A percentile compares a stretch with the other conserved stretches of the same genome.
These are phyloP conservation scores for Platygyra sinensis DNA, from an alignment of 64 coral and sea anemone species.

Conservation along the genomic window DNA sequence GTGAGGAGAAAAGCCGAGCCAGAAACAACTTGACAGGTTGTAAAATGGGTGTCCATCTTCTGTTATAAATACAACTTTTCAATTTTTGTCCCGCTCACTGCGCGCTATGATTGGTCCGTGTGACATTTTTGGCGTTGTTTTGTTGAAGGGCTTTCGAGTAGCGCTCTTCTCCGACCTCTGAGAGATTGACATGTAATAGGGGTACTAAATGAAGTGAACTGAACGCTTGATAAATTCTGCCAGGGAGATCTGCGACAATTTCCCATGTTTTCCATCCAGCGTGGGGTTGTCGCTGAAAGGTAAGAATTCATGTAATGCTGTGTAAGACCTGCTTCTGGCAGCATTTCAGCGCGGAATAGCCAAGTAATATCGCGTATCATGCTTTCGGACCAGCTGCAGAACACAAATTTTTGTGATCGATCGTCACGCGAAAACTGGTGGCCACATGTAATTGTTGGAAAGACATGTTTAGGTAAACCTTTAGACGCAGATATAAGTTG, in stretches of 20 bases:
- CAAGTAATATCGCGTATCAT: background rate
- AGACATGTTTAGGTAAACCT: background rate
- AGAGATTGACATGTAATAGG: background rate
- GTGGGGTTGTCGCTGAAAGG: background rate
- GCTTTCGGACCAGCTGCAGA: background rate
- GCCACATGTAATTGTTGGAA: background rate
- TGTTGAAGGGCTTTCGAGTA: background rate
- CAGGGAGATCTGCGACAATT: background rate
- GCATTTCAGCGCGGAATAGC: background rate
- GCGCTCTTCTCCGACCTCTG: background rate
- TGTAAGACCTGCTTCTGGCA: background rate
- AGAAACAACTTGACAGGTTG: background rate
- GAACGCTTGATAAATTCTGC: background rate
- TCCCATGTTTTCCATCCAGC: background rate
- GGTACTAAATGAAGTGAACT: background rate
- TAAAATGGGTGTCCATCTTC: background rate
- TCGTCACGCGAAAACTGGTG: background rate
- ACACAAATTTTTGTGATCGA: background rate
- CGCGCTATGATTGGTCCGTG: background rate
- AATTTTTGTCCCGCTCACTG: background rate
- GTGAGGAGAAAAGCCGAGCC: background rate
- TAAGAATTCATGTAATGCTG: background rate
- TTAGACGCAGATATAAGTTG: background rate
- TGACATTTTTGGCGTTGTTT: conserved; percentile 17
- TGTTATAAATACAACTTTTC: background rate